Evolutionary conservation across 2,113 vertebrate species (phyloP).

Genomic region (Cephalopterus ornatus): DNA sequence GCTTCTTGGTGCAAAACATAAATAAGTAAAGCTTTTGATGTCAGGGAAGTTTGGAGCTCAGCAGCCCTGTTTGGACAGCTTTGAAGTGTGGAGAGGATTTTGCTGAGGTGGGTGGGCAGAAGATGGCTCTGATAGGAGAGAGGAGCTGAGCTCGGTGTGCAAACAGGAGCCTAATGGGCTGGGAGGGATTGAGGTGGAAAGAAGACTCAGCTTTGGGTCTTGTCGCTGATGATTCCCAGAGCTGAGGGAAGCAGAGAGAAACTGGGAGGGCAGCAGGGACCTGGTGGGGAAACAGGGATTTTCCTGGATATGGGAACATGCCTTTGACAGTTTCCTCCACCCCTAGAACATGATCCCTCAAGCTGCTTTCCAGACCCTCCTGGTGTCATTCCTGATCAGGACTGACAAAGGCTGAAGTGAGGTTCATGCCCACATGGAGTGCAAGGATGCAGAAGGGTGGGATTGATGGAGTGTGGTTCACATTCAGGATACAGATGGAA

Average conservation of each 20-base stretch:
- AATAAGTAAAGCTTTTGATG: background rate
- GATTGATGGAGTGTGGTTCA: background rate
- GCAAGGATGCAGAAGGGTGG: background rate
- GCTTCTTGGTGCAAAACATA: background rate
- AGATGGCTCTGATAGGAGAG: background rate
- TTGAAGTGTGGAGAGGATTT: background rate
- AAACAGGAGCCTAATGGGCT: background rate
- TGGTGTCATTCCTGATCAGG: background rate
- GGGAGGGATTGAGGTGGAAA: background rate
- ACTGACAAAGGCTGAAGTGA: background rate
- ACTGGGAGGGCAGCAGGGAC: background rate
- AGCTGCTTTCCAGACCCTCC: background rate
- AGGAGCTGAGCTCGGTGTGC: accelerated
- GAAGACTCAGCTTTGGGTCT: accelerated
- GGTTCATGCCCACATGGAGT: background rate
- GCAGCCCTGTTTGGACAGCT: background rate
- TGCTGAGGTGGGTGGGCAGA: background rate
- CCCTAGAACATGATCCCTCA: background rate
- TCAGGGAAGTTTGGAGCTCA: background rate
- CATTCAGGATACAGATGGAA: background rate
- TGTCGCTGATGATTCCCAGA: accelerated
- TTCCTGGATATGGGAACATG: background rate
- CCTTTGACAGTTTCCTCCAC: background rate
- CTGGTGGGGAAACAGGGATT: background rate
- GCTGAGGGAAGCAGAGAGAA: background rate